Evolutionary conservation across 2,888 invertebrate species (phyloP), one percentile per base, ranked within the genome.

Genomic region (Bugula neritina): DNA sequence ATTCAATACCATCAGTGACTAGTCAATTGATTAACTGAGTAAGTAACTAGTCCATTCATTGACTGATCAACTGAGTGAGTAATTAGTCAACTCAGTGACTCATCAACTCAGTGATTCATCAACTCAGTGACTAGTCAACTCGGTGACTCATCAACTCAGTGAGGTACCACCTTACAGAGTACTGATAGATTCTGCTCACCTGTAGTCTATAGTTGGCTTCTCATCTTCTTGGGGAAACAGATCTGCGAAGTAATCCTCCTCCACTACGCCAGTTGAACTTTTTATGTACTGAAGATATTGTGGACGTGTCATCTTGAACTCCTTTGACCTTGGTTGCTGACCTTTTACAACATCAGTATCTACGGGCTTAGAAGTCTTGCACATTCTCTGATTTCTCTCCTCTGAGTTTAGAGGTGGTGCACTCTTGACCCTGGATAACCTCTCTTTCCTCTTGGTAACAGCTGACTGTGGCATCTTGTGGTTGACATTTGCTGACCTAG

Each of bases 211-310:
- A 43, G 43, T 10, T 43, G 29, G 29, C 31, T 63, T 31, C 31
- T 63, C 63, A 31, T 25, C 63, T 31, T 63, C 31, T 27, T 63
- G 31, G 27, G 63, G 63, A 31, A 63, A 63, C 31, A 63, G 27
- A 27, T 63, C 63, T 25, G 63, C 63, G n/a, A 63, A 63, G n/a
- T 63, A 63, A n/a, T 63, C 63, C 63, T 63, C 63, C 34, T 63
- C 63, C 5, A 63, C 63, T 29, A 63, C 31, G 31, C 63, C 63
- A 27, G 63, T 63, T 2, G 63, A 63, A 63, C 63, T 63, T 34
- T 63, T 63, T 25, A 63, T 63, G n/a, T 63, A 63, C 27, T 63
- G 63, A 21, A 63, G 63, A 27, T 63, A 63, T 31, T 63, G 63
- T 25, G 63, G 63, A 10, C 27, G 21, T 63, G 63, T 63, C 34